Conservation (phyloP, 2,797 vertebrate genomes). For the Vespertilio murinus region DNA sequence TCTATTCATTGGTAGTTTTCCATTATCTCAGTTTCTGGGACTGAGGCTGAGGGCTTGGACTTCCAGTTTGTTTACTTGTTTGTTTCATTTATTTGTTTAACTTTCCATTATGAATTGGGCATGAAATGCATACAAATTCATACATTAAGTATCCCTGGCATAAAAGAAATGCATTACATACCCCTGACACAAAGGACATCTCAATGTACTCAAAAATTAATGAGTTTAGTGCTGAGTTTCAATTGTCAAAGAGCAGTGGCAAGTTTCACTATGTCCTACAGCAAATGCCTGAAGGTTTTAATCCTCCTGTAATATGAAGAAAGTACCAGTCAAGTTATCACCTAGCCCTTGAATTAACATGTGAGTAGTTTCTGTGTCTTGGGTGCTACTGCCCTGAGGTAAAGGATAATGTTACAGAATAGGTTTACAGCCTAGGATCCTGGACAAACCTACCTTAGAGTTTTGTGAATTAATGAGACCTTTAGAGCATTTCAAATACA, state of each 20-base stretch:
- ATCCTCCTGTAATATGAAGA: constrained; percentile 58
- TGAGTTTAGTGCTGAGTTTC: constrained; percentile 70
- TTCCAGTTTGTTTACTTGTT: constrained; percentile 22
- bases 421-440: constrained; percentile 51
- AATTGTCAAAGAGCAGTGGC: constrained; percentile 51
- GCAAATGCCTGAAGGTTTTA: constrained; percentile 38
- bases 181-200: constrained; percentile 64
- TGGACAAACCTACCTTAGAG: not conserved
- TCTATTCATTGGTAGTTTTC: constrained; percentile 44
- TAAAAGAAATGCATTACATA: constrained; percentile 63
- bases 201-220: constrained; percentile 74
- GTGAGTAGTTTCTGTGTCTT: constrained; percentile 55
- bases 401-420: constrained; percentile 67
- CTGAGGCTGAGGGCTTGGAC: constrained; percentile 24
- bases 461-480: constrained; percentile 44
- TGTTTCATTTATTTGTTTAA: constrained; percentile 65
- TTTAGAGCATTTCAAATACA: not conserved
- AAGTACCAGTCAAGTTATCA: constrained; percentile 45
- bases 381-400: constrained; percentile 39
- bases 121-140: constrained; percentile 58
- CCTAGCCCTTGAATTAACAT: constrained; percentile 45
- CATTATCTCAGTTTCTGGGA: constrained; percentile 41
- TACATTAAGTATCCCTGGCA: constrained; percentile 70
- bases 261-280: constrained; percentile 60
- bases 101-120: constrained; percentile 66